phyloP scores from a whole-genome alignment of 2,113 vertebrate genomes.

The Datnioides undecimradiatus region DNA sequence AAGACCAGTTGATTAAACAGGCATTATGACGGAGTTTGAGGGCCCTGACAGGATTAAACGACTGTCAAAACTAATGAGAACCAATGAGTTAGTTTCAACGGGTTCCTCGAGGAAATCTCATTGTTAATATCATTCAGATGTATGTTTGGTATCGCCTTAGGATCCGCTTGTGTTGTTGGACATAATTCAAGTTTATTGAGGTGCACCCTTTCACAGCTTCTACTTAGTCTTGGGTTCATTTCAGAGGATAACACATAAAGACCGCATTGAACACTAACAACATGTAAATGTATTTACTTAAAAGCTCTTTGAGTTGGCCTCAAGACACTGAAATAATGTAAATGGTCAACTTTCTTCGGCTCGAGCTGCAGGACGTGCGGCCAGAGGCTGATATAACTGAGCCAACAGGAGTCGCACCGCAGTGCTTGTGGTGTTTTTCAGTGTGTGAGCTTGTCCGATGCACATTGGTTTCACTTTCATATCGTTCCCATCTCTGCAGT shows the following conservation, averaged over 20 bases:
- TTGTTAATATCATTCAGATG: slow-evolving; percentile 48
- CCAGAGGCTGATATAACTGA: slow-evolving; percentile 7
- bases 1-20: slow-evolving; percentile 68
- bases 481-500: neutral
- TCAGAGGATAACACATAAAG: neutral
- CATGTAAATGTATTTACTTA: neutral
- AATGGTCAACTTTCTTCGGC: neutral
- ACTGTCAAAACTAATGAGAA: slow-evolving; percentile 69
- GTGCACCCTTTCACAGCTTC: neutral
- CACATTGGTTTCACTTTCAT: neutral
- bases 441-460: neutral
- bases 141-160: neutral
- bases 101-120: slow-evolving; percentile 8
- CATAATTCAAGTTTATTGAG: neutral
- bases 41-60: slow-evolving; percentile 63
- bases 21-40: slow-evolving; percentile 56
- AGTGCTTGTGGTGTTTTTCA: neutral
- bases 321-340: neutral
- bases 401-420: too few relatives aligned
- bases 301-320: neutral
- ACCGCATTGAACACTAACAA: neutral
- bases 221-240: neutral
- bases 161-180: neutral
- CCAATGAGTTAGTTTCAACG: slow-evolving; percentile 13
- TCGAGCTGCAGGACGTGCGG: neutral